These are phyloP conservation scores for Campopleginae sp. DNA, from an alignment of 2,888 invertebrate species.

Conservation along the genomic window DNA sequence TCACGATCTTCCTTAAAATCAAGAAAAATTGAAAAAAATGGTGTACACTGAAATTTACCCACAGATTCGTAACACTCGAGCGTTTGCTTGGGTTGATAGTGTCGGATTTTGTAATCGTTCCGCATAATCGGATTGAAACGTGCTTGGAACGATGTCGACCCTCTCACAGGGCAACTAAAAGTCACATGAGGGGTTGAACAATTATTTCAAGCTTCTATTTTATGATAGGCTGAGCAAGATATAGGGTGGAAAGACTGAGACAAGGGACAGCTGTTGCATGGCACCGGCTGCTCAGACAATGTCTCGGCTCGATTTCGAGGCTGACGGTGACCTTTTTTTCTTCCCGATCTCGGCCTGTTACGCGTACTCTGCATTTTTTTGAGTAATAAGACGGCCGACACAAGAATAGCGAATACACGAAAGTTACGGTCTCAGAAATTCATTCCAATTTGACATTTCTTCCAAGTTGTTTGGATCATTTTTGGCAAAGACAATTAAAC, in stretches of 20 bases:
- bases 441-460: neutral
- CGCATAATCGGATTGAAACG: constrained; percentile 74
- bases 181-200: constrained; percentile 69
- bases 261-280: constrained; percentile 78
- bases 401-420: neutral
- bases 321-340: constrained; percentile 71
- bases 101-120: constrained; percentile 62
- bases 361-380: constrained; percentile 15
- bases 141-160: constrained; percentile 72
- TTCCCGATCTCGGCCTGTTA: constrained; percentile 53
- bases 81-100: constrained; percentile 17
- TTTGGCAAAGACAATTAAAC: neutral
- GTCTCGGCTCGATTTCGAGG: constrained; percentile 77
- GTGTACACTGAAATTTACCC: neutral
- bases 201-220: constrained; percentile 75
- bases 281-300: constrained; percentile 81
- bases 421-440: neutral
- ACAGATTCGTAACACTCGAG: neutral
- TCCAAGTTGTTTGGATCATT: neutral
- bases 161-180: constrained; percentile 37
- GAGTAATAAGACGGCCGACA: neutral
- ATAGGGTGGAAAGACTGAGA: constrained; percentile 38
- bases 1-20: neutral
- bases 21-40: neutral
- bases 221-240: constrained; percentile 63